A percentile compares a stretch with the other conserved stretches of the same genome.
phyloP scores from a whole-genome alignment of 2,113 vertebrate species.

The Myiopsitta monachus region DNA sequence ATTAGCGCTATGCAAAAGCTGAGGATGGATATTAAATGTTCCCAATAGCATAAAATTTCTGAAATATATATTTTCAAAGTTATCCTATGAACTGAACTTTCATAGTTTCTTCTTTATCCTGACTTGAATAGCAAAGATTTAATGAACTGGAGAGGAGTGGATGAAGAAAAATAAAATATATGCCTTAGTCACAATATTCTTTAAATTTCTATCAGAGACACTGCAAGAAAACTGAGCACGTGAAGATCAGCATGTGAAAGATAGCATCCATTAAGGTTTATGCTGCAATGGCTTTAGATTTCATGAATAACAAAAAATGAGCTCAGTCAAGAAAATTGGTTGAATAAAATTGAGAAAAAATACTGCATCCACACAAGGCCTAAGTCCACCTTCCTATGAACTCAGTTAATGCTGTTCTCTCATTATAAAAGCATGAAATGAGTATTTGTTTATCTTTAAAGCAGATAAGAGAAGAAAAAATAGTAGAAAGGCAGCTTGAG shows the following conservation, averaged over 20 bases:
- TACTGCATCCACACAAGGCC: not conserved
- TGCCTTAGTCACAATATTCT: conserved; percentile 1
- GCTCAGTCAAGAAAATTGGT: not conserved
- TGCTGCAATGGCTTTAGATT: conserved; percentile 34
- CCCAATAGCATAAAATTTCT: not conserved
- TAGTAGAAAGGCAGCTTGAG: not conserved
- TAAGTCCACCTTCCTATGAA: not conserved
- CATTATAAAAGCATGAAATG: not conserved
- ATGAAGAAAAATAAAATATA: conserved; percentile 47
- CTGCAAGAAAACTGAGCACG: not conserved
- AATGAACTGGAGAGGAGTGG: conserved; percentile 10
- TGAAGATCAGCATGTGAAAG: conserved; percentile 49
- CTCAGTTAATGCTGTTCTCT: not conserved
- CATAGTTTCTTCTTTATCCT: not conserved
- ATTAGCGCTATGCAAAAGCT: not conserved
- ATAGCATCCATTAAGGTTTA: conserved; percentile 39
- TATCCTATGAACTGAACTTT: not conserved
- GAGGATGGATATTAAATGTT: not conserved
- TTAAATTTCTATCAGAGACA: conserved; percentile 28
- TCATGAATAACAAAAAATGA: conserved; percentile 58
- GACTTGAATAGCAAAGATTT: conserved; percentile 6
- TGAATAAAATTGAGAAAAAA: conserved; percentile 29
- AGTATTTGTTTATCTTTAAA: not conserved
- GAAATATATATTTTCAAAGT: not conserved
- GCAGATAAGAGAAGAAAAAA: not conserved